Percentiles rank a stretch among this genome's conserved stretches.
Conservation (phyloP, 2,797 vertebrate genomes). For the Cossypha caffra region DNA sequence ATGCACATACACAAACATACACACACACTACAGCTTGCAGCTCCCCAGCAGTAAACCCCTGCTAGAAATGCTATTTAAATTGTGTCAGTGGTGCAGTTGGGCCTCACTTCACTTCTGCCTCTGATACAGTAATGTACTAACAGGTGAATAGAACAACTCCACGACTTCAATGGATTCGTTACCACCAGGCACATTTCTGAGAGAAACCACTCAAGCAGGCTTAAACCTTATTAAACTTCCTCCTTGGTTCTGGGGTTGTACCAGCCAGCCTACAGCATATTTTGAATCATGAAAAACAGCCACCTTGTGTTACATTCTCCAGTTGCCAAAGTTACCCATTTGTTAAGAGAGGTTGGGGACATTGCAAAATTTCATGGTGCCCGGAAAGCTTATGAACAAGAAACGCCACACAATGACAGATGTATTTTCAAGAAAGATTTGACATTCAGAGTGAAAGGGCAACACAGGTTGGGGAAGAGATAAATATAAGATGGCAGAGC, state of each 20-base stretch:
- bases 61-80: background rate
- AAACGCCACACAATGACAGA: background rate
- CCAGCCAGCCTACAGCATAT: background rate
- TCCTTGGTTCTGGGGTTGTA: background rate
- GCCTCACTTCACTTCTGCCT: background rate
- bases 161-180: background rate
- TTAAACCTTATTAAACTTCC: background rate
- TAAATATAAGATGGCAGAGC: background rate
- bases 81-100: fast-evolving
- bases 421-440: background rate
- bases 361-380: background rate
- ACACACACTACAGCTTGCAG: background rate
- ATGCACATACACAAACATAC: too few species aligned
- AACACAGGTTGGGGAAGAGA: background rate
- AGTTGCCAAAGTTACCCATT: background rate
- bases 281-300: background rate
- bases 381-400: background rate
- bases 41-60: background rate
- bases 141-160: background rate
- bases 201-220: background rate
- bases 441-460: background rate
- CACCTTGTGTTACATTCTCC: background rate
- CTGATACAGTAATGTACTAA: background rate
- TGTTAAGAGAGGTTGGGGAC: background rate
- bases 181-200: background rate